A percentile compares a stretch with the other conserved stretches of the same genome.
Conservation (phyloP, 2,888 invertebrate genomes). For the Eustalomyia histrio region DNA sequence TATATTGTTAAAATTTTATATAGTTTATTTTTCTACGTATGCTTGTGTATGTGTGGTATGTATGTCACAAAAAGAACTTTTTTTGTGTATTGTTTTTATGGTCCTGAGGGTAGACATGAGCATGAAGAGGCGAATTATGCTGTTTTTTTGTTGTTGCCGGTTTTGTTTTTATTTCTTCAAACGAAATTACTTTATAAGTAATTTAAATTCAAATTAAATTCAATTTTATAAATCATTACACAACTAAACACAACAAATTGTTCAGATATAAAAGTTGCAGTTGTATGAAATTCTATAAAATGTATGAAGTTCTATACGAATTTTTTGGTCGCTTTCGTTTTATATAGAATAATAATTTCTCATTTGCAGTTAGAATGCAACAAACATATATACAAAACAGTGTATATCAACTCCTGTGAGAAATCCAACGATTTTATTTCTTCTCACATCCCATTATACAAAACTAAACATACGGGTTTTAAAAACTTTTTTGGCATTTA, state of each 20-base stretch:
- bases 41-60: neutral
- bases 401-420: too few relatives aligned
- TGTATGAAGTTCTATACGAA: too few relatives aligned
- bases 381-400: too few relatives aligned
- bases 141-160: conserved; percentile 14
- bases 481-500: too few relatives aligned
- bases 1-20: conserved; percentile 22
- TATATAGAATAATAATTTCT: too few relatives aligned
- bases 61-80: neutral
- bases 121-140: conserved; percentile 24
- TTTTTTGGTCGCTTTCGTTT: too few relatives aligned
- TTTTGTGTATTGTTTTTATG: conserved; percentile 28
- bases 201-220: conserved; percentile 78
- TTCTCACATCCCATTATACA: too few relatives aligned
- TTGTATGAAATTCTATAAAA: too few relatives aligned
- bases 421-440: too few relatives aligned
- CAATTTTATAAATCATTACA: conserved; percentile 70
- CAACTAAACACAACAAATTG: conserved; percentile 19
- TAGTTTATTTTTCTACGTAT: neutral
- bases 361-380: too few relatives aligned
- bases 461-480: too few relatives aligned
- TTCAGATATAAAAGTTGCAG: neutral
- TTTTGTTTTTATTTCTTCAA: conserved; percentile 14
- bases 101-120: conserved; percentile 15
- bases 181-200: conserved; percentile 54